phyloP scores from a whole-genome alignment of 2,113 vertebrate species.

The Budorcas taxicolor region DNA sequence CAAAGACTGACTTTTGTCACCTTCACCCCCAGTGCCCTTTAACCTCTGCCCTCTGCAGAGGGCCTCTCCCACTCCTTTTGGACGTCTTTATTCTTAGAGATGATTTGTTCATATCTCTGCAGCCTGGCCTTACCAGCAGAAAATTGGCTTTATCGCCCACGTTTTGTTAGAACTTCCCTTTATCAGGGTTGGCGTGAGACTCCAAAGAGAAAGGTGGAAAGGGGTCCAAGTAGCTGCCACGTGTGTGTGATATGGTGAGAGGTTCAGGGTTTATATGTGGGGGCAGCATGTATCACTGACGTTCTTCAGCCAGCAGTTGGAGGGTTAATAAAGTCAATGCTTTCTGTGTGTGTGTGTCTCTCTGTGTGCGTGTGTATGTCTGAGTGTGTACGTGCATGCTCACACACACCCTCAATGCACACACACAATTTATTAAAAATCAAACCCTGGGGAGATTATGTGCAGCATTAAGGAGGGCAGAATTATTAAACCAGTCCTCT shows the following conservation, averaged over 20 bases:
- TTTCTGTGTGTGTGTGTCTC: background rate
- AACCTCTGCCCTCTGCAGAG: background rate
- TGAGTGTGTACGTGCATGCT: fast-evolving
- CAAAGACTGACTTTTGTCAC: background rate
- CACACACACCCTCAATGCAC: background rate
- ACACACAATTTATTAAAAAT: background rate
- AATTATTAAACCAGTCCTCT: background rate
- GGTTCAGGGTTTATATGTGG: background rate
- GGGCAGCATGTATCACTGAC: fast-evolving
- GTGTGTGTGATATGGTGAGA: background rate
- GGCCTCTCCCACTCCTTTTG: background rate
- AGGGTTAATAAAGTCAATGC: background rate
- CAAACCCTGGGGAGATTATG: background rate
- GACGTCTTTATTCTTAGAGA: background rate
- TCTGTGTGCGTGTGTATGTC: fast-evolving
- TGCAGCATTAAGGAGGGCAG: background rate
- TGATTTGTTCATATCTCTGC: background rate
- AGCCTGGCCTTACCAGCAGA: background rate
- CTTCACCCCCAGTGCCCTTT: background rate
- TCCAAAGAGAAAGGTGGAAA: background rate
- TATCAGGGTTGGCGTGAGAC: no score
- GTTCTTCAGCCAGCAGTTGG: background rate
- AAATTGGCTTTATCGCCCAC: background rate
- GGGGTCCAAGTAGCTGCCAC: background rate
- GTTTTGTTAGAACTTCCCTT: background rate